Base-by-base conservation (phyloP, 2,888 invertebrate species). In the Harmothoe impar region DNA sequence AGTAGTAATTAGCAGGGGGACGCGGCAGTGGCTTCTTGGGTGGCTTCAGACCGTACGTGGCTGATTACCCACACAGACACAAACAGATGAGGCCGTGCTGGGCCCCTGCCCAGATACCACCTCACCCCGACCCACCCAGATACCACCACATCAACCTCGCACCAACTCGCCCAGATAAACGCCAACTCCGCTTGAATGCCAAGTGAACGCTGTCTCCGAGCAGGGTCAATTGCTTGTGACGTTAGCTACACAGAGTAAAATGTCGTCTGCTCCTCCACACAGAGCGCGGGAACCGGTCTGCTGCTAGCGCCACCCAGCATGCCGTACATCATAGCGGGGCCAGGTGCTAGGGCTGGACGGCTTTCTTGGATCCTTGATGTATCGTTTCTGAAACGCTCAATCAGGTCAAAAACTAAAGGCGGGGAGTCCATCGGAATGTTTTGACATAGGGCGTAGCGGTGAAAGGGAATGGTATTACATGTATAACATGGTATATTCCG, bases 1-100 rank as follows among this genome's bases (percentile, higher is more conserved):
- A 84, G 1, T 84, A 35, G n/a, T 84, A 84, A 84, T 84, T 84
- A 84, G 84, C n/a, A 84, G 10, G n/a, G 33, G 84, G 43, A 35
- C n/a, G 20, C 43, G 23, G 43, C 25, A 15, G n/a, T 84, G 84
- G 84, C 84, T 84, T 84, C 84, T 29, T 51, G n/a, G 33, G 43
- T 84, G 84, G 84, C 84, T 84, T 84, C 84, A n/a, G 43, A 10
- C 25, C 23, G 35, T 35, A 20, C 29, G 35, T 35, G 23, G 43
- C 43, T 51, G 84, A 84, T 84, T 84, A 84, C 84, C 51, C 43
- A 35, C 23, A 17, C 25, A 25, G 35, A 33, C 25, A 15, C 84
- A 10, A 84, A 84, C 84, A 84, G 43, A 84, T 84, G 84, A 10
- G 62, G 62, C 20, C 12, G 62, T 3, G 62, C 62, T 20, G 23